phyloP scores from a whole-genome alignment of 2,113 vertebrate genomes.

The Macquaria ambigua region DNA sequence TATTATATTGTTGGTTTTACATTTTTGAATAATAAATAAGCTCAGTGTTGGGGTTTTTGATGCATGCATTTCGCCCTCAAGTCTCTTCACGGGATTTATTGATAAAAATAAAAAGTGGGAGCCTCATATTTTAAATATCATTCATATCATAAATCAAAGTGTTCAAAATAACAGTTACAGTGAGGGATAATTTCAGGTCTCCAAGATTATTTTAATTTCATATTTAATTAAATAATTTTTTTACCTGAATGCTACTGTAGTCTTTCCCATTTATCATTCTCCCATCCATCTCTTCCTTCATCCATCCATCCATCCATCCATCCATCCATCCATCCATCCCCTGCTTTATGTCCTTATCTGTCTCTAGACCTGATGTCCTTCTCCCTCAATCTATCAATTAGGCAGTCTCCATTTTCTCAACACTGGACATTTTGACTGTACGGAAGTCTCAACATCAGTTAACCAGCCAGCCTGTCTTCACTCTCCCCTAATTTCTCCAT shows the following conservation, averaged over 20 bases:
- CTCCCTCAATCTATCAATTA: constrained; percentile 35
- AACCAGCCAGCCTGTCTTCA: constrained; percentile 23
- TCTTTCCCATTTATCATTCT: background rate
- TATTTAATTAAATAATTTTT: background rate
- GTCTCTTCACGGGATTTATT: background rate
- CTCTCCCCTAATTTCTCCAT: constrained; percentile 46
- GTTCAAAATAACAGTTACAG: background rate
- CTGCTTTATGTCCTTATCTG: background rate
- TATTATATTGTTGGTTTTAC: background rate
- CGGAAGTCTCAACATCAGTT: constrained; percentile 14
- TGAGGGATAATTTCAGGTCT: background rate
- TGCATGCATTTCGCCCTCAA: background rate
- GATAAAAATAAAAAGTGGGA: background rate
- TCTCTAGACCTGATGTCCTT: background rate
- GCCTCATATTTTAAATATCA: background rate
- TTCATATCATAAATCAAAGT: background rate
- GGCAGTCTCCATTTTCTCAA: constrained; percentile 4
- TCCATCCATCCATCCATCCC: background rate
- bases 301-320: background rate
- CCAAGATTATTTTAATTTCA: background rate
- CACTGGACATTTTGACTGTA: constrained; percentile 15
- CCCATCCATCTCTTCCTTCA: background rate
- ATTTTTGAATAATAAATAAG: background rate
- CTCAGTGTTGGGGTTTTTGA: too few relatives aligned
- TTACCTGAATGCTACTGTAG: background rate